Evolutionary conservation across 2,797 vertebrate species (phyloP).

Genomic region (Antrozous pallidus): DNA sequence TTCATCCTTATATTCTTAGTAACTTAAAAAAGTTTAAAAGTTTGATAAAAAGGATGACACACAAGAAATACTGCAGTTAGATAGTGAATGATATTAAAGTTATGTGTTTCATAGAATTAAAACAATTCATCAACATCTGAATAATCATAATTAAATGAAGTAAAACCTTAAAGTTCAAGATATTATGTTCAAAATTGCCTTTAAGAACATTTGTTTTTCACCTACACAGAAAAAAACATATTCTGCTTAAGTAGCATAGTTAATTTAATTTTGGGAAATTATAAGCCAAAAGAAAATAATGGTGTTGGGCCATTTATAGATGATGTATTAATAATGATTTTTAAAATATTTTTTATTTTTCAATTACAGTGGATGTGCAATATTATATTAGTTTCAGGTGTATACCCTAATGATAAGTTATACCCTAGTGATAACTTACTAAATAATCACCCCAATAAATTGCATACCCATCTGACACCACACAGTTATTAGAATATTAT

Average conservation of each 20-base stretch:
- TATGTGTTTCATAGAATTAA: neutral
- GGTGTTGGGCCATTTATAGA: neutral
- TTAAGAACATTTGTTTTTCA: neutral
- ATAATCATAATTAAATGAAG: neutral
- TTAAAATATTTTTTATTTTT: too few species aligned
- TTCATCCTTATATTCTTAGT: neutral
- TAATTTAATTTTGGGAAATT: slow-evolving; percentile 15
- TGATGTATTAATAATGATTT: neutral
- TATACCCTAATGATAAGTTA: too few species aligned
- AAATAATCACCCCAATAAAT: too few species aligned
- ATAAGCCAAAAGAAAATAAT: neutral
- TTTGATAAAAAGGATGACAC: neutral
- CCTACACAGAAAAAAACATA: neutral
- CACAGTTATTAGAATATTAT: too few species aligned
- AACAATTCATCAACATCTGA: neutral
- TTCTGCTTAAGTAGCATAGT: neutral
- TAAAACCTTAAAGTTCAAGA: neutral
- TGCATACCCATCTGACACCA: too few species aligned
- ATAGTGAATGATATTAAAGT: neutral
- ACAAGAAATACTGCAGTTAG: neutral
- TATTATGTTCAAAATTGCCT: neutral
- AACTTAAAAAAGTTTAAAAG: neutral
- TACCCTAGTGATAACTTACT: too few species aligned
- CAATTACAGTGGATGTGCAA: too few species aligned
- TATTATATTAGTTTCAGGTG: too few species aligned